Percentiles rank a stretch among this genome's conserved stretches.
Evolutionary conservation across 2,113 vertebrate genomes (phyloP).

Genomic region (Acanthochromis polyacanthus): DNA sequence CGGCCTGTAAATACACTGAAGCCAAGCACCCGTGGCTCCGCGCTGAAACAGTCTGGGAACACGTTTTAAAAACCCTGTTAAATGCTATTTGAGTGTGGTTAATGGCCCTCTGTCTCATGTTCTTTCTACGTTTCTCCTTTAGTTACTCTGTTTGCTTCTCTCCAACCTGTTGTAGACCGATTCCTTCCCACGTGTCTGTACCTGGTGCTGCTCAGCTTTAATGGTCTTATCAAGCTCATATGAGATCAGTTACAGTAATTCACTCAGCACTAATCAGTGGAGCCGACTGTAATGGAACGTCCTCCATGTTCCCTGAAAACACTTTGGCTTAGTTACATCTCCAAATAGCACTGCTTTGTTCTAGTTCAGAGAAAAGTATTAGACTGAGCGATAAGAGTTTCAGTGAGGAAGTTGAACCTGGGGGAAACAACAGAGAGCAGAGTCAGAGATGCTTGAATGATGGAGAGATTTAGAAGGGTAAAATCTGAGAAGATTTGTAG

Average conservation of each 20-base stretch:
- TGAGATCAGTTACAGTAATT: constrained; percentile 65
- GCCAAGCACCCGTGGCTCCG: constrained; percentile 46
- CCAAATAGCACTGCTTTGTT: constrained; percentile 35
- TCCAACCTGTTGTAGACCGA: constrained; percentile 47
- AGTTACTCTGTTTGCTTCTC: constrained; percentile 8
- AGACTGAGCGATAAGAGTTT: background rate
- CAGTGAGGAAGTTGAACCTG: background rate
- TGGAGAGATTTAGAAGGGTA: background rate
- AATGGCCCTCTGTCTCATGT: background rate
- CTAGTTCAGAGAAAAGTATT: constrained; percentile 11
- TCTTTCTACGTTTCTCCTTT: constrained; percentile 17
- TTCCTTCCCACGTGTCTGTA: constrained; percentile 16
- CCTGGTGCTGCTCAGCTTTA: constrained; percentile 30
- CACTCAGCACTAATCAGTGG: constrained; percentile 48
- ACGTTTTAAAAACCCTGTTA: constrained; percentile 59
- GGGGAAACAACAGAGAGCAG: background rate
- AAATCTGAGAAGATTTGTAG: constrained; percentile 29
- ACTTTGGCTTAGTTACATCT: background rate
- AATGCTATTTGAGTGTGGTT: constrained; percentile 43
- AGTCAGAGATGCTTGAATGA: background rate
- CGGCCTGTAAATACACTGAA: constrained; percentile 56
- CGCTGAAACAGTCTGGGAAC: constrained; percentile 44
- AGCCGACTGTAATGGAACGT: constrained; percentile 39
- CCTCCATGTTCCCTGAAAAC: background rate
- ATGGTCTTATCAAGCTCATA: constrained; percentile 46